Conservation (phyloP, 2,113 vertebrate species). For the Strigops habroptila region DNA sequence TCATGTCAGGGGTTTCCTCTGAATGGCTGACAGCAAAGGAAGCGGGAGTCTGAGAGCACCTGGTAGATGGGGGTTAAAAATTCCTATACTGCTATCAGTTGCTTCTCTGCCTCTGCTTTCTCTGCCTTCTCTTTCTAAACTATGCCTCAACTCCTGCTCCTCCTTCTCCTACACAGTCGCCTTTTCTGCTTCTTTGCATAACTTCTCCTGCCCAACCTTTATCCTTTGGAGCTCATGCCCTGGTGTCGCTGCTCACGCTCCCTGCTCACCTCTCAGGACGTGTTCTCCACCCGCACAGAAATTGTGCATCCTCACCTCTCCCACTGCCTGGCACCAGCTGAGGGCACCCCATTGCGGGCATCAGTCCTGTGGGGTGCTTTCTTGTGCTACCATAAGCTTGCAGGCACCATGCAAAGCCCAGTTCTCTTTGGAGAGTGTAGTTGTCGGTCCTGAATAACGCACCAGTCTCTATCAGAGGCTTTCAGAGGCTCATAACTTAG, state of each 20-base stretch:
- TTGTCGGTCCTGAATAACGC: background rate
- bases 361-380: background rate
- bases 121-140: background rate
- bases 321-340: background rate
- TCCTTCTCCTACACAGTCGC: background rate
- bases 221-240: background rate
- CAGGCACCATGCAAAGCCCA: background rate
- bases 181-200: background rate
- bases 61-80: background rate
- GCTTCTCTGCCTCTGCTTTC: background rate
- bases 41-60: background rate
- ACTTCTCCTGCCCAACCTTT: background rate
- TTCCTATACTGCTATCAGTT: background rate
- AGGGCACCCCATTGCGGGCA: background rate
- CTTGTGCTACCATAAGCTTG: background rate
- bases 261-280: background rate
- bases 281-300: background rate
- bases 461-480: background rate
- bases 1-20: background rate
- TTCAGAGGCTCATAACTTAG: background rate
- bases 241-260: rapidly evolving
- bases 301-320: background rate
- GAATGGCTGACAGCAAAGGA: background rate
- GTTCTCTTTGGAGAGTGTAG: background rate
- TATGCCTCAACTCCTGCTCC: background rate